Evolutionary conservation across 2,797 vertebrate species (phyloP), one percentile per base, ranked within the genome.

Genomic region (Rachycentron canadum): DNA sequence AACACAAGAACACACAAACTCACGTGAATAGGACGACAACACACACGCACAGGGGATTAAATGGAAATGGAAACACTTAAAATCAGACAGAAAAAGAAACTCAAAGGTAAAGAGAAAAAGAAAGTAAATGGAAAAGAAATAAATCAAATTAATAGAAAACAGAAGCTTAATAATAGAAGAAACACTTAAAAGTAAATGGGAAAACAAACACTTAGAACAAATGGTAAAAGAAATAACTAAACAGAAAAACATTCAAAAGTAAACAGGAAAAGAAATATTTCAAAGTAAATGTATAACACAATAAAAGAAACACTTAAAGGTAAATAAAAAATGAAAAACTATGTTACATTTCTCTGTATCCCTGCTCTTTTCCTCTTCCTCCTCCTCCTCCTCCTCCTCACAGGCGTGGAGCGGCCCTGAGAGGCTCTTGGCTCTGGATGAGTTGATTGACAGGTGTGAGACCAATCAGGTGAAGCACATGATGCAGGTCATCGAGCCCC

Each of bases 401-500:
- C 81, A 98, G 97, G 94, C 94, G 85, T 98, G 96, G 97, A 98
- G 96, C 62, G 97, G 97, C 83, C 96, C 97, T 36, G 97, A 98
- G 93, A 95, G 97, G 86, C 93, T 98, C 64, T 90, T 98, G 94
- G 97, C 97, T 87, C 95, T 98, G 94, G 97, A 98, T 87, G 96
- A 98, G 89, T 86, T 98, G 83, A 97, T 98, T 59, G 97, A 98
- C 87, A 96, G 96, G 86, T 98, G 97, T 79, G 97, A 98, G 87
- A 96, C 97, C 69, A 95, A 90, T 13, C 97, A 98, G 95, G 97
- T 98, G 73, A 98, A 98, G 90, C 97, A 98, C 86, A 95, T 98
- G 96, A 98, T 98, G 97, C 97, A 98, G 95, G 96, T 98, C 78
- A 98, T 98, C 87, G 97, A 98, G 91, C 97, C 97, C 16, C 97